Percentiles rank a stretch among this genome's conserved stretches.
Evolutionary conservation across 2,797 vertebrate species (phyloP).

Genomic region (Thamnophis elegans): DNA sequence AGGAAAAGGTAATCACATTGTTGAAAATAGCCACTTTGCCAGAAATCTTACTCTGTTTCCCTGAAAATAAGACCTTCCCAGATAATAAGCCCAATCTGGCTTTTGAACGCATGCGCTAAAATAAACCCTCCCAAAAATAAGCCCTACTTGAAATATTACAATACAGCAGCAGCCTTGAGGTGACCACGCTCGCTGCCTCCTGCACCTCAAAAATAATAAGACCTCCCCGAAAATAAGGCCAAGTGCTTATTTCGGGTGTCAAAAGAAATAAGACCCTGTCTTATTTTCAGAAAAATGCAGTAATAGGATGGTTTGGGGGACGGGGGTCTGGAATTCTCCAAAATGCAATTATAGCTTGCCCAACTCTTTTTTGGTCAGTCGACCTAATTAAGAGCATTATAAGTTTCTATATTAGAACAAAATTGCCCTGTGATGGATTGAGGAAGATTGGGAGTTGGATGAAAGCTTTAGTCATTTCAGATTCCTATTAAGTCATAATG

Average conservation of each 20-base stretch:
- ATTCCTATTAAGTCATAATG: not conserved
- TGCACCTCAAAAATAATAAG: no score
- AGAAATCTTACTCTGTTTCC: not conserved
- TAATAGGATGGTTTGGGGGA: not conserved
- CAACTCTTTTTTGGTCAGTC: not conserved
- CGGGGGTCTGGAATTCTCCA: not conserved
- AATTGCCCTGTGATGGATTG: not conserved
- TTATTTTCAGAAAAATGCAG: no score
- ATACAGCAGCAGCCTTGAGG: no score
- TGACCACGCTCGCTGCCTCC: no score
- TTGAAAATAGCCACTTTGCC: not conserved
- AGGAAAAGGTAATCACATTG: not conserved
- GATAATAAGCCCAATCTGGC: no score
- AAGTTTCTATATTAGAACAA: not conserved
- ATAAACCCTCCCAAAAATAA: no score
- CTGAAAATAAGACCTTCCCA: no score
- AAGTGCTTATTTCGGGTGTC: no score
- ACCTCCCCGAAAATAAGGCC: no score
- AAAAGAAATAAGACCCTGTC: no score
- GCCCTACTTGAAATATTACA: no score
- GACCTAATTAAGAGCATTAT: not conserved
- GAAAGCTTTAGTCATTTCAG: not conserved
- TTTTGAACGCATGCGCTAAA: no score
- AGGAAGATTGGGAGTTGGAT: not conserved
- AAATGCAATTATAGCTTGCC: not conserved